phyloP scores from a whole-genome alignment of 2,888 invertebrate species.

The Sinohyriopsis cumingii region DNA sequence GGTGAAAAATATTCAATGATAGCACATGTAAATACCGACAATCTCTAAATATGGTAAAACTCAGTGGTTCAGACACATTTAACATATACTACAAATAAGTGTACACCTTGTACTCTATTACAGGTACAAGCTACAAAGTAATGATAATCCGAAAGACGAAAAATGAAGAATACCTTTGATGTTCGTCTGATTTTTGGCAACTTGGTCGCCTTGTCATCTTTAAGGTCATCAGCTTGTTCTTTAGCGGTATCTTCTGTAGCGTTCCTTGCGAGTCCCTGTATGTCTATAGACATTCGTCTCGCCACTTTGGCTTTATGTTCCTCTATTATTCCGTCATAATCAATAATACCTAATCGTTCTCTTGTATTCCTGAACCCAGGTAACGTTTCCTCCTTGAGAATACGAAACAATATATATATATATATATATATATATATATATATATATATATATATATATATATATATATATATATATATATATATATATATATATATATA shows the following conservation, averaged over 20 bases:
- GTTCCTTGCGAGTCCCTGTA: constrained; percentile 18
- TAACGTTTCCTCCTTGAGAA: constrained; percentile 51
- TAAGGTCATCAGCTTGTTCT: neutral
- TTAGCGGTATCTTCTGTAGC: constrained; percentile 13
- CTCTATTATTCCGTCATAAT: constrained; percentile 55
- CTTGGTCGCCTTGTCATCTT: constrained; percentile 13
- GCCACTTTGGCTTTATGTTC: constrained; percentile 40
- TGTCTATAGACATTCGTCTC: constrained; percentile 21
- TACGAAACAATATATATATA: neutral
- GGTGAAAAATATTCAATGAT: too few species aligned
- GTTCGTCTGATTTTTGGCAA: constrained; percentile 46
- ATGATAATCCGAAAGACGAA: too few species aligned
- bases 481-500: constrained; percentile 3
- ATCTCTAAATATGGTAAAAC: too few species aligned
- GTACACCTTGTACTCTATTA: too few species aligned
- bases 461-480: constrained; percentile 1
- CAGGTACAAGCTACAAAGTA: too few species aligned
- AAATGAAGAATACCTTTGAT: constrained; percentile 39
- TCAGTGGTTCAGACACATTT: too few species aligned
- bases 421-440: neutral
- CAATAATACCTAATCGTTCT: constrained; percentile 52
- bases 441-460: neutral
- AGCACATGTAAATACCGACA: too few species aligned
- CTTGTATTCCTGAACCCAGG: constrained; percentile 53
- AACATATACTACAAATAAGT: too few species aligned